These are phyloP conservation scores for Valencia hispanica DNA, from an alignment of 2,797 vertebrate species.

Conservation along the genomic window DNA sequence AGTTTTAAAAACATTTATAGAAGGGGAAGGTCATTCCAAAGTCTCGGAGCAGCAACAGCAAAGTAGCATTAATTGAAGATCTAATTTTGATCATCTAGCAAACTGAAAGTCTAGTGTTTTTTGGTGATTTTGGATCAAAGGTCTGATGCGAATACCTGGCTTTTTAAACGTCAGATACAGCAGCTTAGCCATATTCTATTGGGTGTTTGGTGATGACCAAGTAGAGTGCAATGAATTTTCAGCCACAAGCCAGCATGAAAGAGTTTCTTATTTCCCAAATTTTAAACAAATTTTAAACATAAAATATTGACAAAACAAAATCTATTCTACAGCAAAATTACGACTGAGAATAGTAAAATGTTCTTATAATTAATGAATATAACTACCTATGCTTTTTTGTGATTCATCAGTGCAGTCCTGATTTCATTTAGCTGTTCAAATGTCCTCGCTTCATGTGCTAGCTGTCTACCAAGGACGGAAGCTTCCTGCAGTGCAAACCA, in stretches of 20 bases:
- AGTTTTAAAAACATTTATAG: too few species aligned
- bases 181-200: background rate
- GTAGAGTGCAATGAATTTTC: background rate
- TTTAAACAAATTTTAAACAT: too few species aligned
- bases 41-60: too few species aligned
- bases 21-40: too few species aligned
- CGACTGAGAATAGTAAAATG: background rate
- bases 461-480: conserved; percentile 22
- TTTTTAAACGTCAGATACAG: background rate
- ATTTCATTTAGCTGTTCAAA: conserved; percentile 23
- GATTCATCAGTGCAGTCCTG: conserved; percentile 23
- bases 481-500: conserved; percentile 36
- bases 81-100: background rate
- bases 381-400: background rate
- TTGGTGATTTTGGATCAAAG: background rate
- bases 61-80: background rate
- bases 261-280: background rate
- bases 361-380: too few species aligned
- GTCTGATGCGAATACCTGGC: background rate
- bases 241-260: background rate
- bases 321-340: background rate
- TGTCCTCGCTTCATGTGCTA: conserved; percentile 21
- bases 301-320: background rate
- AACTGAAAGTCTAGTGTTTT: background rate
- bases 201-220: background rate